Evolutionary conservation across 2,888 invertebrate genomes (phyloP), one percentile per base, ranked within the genome.

Genomic region (Eilema griseolum): DNA sequence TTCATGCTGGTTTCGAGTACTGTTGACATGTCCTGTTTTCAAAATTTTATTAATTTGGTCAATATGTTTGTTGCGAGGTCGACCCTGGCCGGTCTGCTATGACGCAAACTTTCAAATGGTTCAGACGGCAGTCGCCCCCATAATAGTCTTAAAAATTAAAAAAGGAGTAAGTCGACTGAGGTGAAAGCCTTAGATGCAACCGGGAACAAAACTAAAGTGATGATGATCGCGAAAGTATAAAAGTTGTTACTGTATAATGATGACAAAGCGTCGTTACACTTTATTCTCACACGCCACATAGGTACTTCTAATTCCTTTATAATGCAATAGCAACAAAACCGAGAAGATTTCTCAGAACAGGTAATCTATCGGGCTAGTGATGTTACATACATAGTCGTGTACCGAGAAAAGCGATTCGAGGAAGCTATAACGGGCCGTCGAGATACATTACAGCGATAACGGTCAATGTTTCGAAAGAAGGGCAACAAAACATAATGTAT

Each of bases 321-420:
- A 61, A 33, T 33, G 23, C 23, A 46, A 64, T 46, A n/a, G n/a
- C 28, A 65, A 31, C 52, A 65, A 28, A 28, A 62, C 33, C n/a
- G 26, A 62, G 61, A 8, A 24, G 57, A 12, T 23, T 61, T 68
- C 62, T 68, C 70, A 61, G 63, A 72, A 73, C 69, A 69, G 70
- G 72, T 72, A 78, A 75, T 73, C 66, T 59, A 68, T 68, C 61
- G 69, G 68, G 66, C 74, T 71, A 75, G 63, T 65, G 67, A 71
- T 71, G 67, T 77, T 71, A 75, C 70, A 74, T 68, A 72, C 69
- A 63, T 65, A 72, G 72, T 71, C 61, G 69, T 74, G 64, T 23
- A 73, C 72, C 65, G 71, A 72, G 74, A 77, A 80, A 75, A 61
- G 74, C 59, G 62, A 76, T 81, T 76, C 79, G 74, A 72, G 70